These are phyloP conservation scores for Gymnocypris eckloni DNA, from an alignment of 2,797 vertebrate species.

Conservation along the genomic window DNA sequence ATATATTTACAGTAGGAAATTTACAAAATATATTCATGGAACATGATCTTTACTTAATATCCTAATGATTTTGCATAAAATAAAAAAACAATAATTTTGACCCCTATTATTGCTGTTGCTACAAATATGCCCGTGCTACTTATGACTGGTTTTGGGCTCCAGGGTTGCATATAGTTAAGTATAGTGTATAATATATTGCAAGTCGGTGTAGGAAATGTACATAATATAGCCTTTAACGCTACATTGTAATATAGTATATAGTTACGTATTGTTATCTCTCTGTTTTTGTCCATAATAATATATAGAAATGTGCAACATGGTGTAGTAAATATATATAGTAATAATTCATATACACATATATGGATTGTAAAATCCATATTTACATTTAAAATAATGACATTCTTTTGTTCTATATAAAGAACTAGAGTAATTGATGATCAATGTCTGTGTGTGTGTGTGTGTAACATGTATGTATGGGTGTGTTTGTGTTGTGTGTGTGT, in stretches of 20 bases:
- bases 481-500: background rate
- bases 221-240: background rate
- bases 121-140: background rate
- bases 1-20: background rate
- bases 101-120: background rate
- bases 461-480: no score
- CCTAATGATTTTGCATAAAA: background rate
- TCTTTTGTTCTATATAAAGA: no score
- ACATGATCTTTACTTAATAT: background rate
- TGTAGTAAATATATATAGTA: no score
- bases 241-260: background rate
- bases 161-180: background rate
- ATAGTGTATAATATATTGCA: background rate
- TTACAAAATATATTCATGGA: background rate
- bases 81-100: background rate
- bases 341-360: no score
- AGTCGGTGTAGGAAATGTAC: background rate
- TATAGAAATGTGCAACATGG: no score
- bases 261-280: background rate
- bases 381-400: no score
- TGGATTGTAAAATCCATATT: no score
- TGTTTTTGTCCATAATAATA: background rate
- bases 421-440: background rate
- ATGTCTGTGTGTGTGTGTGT: background rate
- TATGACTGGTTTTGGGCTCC: background rate